These are phyloP conservation scores for Polylopha cassiicola DNA, from an alignment of 2,888 invertebrate species.

Conservation along the genomic window DNA sequence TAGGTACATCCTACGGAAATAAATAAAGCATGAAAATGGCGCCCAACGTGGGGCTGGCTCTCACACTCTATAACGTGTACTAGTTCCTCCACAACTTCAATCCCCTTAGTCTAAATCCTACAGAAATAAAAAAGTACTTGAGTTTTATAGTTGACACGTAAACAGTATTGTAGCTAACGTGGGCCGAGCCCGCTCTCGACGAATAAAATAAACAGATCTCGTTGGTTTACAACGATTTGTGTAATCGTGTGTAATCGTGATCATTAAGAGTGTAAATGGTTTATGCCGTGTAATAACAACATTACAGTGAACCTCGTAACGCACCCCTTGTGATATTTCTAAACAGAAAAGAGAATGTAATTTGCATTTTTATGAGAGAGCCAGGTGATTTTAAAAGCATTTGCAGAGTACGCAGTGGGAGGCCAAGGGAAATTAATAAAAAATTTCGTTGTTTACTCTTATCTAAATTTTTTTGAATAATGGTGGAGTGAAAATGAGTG, in stretches of 20 bases:
- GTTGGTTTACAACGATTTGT: no score
- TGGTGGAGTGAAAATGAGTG: constrained; percentile 8
- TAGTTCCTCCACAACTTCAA: no score
- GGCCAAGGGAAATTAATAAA: constrained; percentile 26
- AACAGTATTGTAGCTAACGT: no score
- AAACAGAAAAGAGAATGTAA: constrained; percentile 31
- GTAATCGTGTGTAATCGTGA: constrained; percentile 30
- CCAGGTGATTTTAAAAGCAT: constrained; percentile 37
- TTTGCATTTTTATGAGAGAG: constrained; percentile 47
- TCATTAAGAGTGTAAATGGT: constrained; percentile 36
- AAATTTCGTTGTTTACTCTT: constrained; percentile 21
- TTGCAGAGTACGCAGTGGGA: constrained; percentile 20
- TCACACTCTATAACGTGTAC: no score
- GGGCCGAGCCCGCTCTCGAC: no score
- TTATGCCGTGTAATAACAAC: constrained; percentile 37
- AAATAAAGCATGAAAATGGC: constrained; percentile 25
- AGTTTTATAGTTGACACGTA: no score
- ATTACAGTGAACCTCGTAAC: constrained; percentile 37
- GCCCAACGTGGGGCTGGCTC: constrained; percentile 29
- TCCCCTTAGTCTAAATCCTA: no score
- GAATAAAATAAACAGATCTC: no score
- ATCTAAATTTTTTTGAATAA: constrained; percentile 9
- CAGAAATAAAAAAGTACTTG: no score
- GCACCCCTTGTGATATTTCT: constrained; percentile 34
- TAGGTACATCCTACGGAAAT: no score